Base-by-base conservation (phyloP, 2,797 vertebrate genomes). In the Enteromius thamalakanensis region DNA sequence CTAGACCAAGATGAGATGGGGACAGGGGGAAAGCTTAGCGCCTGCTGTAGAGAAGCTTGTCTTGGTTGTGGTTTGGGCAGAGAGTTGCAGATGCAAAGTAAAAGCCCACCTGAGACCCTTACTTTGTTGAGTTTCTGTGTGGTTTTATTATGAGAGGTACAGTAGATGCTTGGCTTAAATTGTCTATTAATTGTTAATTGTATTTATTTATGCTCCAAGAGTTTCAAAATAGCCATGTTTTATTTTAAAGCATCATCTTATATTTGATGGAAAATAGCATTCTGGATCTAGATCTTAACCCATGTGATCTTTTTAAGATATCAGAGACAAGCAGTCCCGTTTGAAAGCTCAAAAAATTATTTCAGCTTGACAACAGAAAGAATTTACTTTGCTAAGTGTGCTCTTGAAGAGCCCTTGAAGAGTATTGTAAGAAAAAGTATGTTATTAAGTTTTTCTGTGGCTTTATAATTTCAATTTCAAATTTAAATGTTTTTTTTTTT, bases 41-140 rank as follows among this genome's bases (percentile, higher is more conserved):
- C 67, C 72, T 83, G 62, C 29, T 37, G 34, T 67, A 78, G 26
- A 21, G 60, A 32, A 85, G 75, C 42, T 47, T 45, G 71, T 15
- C 47, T 74, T 29, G 29, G 51, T 76, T 85, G 72, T 69, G 62
- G 79, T 58, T 83, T 60, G 34, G n/a, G 88, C 86, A 90, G 86
- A 88, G 86, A 88, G 86, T 84, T 53, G 26, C 86, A 88, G 86
- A 91, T 88, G 67, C 45, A 76, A 58, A 65, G 47, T 58, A 62
- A 40, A 58, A 47, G 29, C 23, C 12, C 71, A 49, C 72, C 15
- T 67, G 42, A 49, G 60, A 76, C 78, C 6, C 21, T 29, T 34
- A 8, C 26, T 51, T 14, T 62, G 7, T 8, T 51, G 15, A 19
- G 65, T 45, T 77, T 17, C 15, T 64, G 8, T 42, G 10, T 67